Conservation (phyloP, 23 tunicate species). For the Halocynthia roretzi region DNA sequence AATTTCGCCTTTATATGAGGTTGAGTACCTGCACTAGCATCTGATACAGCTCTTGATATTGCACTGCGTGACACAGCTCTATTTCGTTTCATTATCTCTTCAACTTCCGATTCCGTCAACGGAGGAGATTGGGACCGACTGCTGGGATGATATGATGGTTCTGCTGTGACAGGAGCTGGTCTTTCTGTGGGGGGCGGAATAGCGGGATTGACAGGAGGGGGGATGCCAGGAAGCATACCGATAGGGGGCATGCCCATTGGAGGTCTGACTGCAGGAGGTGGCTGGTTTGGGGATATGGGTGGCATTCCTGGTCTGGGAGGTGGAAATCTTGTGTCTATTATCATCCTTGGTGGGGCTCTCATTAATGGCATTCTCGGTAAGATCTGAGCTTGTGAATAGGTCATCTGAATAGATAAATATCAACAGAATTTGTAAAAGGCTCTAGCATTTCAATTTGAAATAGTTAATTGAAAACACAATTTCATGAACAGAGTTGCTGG, state of each 20-base stretch:
- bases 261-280: constrained; percentile 41
- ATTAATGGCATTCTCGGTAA: not conserved
- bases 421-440: no score
- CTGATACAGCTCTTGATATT: constrained; percentile 87
- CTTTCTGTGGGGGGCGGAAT: constrained; percentile 57
- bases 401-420: no score
- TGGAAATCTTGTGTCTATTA: constrained; percentile 23
- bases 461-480: no score
- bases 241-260: constrained; percentile 71
- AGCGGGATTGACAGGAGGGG: constrained; percentile 28
- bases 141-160: constrained; percentile 14
- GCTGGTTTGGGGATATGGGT: constrained; percentile 33
- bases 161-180: constrained; percentile 3
- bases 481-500: no score
- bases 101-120: constrained; percentile 56
- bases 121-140: constrained; percentile 79
- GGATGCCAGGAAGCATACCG: constrained; percentile 26
- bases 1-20: not conserved
- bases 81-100: constrained; percentile 86
- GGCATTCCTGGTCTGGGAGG: constrained; percentile 29
- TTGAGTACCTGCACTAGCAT: constrained; percentile 69
- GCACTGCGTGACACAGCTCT: constrained; percentile 92
- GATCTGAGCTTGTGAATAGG: no score
- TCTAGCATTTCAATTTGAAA: no score
- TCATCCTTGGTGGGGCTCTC: constrained; percentile 8